Percentiles rank a stretch among this genome's conserved stretches.
Conservation (phyloP, 2,113 vertebrate species). For the Saiga tatarica region DNA sequence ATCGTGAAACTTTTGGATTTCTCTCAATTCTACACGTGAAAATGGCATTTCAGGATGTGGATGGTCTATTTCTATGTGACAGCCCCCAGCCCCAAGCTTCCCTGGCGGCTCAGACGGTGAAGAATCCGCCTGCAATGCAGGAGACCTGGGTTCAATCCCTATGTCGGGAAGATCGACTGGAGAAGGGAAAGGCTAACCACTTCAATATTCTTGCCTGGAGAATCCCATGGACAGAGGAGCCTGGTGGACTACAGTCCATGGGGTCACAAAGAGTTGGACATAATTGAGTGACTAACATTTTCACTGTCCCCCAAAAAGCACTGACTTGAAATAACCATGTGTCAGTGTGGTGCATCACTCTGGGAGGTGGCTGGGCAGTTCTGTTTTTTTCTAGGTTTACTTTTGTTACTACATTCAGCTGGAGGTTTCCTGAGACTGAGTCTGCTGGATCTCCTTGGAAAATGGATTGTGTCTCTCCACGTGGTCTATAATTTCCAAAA, state of each 20-base stretch:
- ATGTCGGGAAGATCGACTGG: neutral
- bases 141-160: neutral
- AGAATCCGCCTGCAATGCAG: neutral
- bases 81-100: neutral
- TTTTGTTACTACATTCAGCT: neutral
- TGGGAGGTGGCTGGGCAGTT: neutral
- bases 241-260: neutral
- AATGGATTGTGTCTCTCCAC: neutral
- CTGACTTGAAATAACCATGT: neutral
- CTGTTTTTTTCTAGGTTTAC: neutral
- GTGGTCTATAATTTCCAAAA: neutral
- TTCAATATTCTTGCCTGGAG: neutral
- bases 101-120: neutral
- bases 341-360: neutral
- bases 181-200: neutral
- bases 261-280: neutral
- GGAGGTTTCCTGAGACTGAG: neutral
- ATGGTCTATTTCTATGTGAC: neutral
- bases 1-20: neutral
- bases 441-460: neutral
- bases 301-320: rapidly evolving
- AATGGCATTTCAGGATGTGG: neutral
- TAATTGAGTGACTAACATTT: neutral
- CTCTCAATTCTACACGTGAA: neutral
- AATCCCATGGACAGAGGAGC: neutral